phyloP scores from a whole-genome alignment of 2,113 vertebrate genomes.

The Monarcha castaneiventris region DNA sequence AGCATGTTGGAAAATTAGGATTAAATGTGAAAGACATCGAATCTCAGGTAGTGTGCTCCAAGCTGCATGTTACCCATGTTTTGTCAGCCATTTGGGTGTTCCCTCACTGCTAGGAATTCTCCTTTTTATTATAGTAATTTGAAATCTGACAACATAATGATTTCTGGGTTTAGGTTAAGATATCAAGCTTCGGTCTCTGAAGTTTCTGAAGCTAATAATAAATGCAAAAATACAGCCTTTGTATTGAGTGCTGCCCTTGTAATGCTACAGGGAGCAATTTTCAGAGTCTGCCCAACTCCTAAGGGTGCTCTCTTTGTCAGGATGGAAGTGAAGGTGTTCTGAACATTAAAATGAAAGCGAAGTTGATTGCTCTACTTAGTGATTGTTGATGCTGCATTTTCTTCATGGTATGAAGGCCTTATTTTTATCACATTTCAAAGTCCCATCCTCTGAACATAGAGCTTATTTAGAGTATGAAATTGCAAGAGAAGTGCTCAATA shows the following conservation, averaged over 20 bases:
- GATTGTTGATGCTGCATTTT: not conserved
- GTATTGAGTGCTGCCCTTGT: not conserved
- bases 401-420: not conserved
- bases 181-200: not conserved
- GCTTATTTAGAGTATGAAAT: not conserved
- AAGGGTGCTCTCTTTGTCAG: not conserved
- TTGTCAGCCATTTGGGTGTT: not conserved
- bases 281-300: not conserved
- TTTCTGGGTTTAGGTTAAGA: not conserved
- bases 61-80: not conserved
- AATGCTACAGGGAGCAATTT: not conserved
- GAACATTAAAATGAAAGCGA: not conserved
- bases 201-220: not conserved
- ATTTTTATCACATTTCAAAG: not conserved
- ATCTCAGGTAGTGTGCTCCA: constrained; percentile 78
- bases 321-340: not conserved
- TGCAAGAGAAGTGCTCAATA: not conserved
- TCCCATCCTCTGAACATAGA: fast-evolving
- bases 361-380: not conserved
- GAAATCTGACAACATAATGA: not conserved
- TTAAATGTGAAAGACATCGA: constrained; percentile 81
- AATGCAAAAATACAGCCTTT: not conserved
- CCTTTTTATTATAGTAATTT: not conserved
- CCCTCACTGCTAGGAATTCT: not conserved
- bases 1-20: constrained; percentile 79